Conservation (phyloP, 2,797 vertebrate genomes). For the Xerus rutilus region DNA sequence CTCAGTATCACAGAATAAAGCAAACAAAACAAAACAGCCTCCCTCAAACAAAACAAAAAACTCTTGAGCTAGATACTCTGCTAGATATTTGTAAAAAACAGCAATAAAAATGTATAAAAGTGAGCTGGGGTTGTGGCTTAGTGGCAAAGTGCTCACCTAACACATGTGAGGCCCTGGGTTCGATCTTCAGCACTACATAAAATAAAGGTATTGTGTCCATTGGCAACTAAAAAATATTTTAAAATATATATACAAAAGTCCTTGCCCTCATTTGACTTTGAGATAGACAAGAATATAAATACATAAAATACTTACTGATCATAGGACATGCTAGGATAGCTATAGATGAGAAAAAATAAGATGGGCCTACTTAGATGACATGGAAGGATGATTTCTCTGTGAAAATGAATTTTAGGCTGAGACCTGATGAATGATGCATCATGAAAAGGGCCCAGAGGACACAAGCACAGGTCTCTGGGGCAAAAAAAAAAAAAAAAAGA, state of each 20-base stretch:
- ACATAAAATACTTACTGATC: neutral
- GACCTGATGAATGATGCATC: neutral
- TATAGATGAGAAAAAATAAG: constrained; percentile 26
- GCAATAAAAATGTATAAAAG: neutral
- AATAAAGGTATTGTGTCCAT: too few relatives aligned
- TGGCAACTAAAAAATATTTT: too few relatives aligned
- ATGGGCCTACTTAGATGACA: constrained; percentile 7
- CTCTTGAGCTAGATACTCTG: neutral
- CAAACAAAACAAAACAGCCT: neutral
- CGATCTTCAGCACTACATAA: too few relatives aligned
- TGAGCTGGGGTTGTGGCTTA: neutral
- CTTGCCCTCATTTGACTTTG: neutral
- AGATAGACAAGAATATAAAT: constrained; percentile 1
- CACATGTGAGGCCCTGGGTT: too few relatives aligned
- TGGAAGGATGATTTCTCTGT: constrained; percentile 22
- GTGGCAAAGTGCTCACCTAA: too few relatives aligned
- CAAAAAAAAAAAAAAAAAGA: neutral
- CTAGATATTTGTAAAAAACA: constrained; percentile 14
- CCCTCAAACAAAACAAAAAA: neutral
- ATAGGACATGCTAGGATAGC: neutral
- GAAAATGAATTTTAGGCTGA: constrained; percentile 46
- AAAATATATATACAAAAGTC: neutral
- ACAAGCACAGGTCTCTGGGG: neutral
- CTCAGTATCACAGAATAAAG: neutral
- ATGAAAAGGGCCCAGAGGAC: neutral